phyloP scores from a whole-genome alignment of 2,797 vertebrate species.

The Oryzias sinensis region DNA sequence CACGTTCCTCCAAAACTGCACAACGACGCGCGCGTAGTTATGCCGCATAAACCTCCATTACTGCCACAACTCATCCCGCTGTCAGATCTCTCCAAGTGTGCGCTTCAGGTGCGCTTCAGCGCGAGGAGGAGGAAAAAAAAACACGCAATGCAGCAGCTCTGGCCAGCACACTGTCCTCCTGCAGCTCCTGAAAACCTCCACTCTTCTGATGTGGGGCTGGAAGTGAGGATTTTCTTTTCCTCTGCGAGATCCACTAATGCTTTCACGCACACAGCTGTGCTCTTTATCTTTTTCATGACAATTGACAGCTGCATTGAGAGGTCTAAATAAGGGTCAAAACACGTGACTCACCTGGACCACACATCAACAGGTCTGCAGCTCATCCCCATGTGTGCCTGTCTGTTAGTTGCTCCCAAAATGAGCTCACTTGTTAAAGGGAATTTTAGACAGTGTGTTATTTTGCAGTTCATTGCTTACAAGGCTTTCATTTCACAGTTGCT shows the following conservation, averaged over 20 bases:
- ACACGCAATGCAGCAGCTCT: slow-evolving; percentile 75
- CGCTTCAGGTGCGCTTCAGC: slow-evolving; percentile 62
- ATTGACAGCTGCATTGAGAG: slow-evolving; percentile 54
- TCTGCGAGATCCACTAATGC: too few relatives aligned
- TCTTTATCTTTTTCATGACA: neutral
- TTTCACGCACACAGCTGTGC: too few relatives aligned
- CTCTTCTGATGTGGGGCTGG: slow-evolving; percentile 27
- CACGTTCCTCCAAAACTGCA: slow-evolving; percentile 9
- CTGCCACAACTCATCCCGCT: slow-evolving; percentile 36
- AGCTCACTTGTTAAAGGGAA: slow-evolving; percentile 19
- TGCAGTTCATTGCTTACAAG: slow-evolving; percentile 30
- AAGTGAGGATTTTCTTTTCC: slow-evolving; percentile 3
- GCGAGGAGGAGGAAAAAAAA: slow-evolving; percentile 49
- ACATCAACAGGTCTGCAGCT: slow-evolving; percentile 64
- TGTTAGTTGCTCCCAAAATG: slow-evolving; percentile 14
- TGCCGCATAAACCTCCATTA: slow-evolving; percentile 25
- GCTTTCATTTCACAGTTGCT: slow-evolving; percentile 55
- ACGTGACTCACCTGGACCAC: slow-evolving; percentile 26
- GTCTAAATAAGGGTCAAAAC: slow-evolving; percentile 24
- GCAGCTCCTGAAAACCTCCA: slow-evolving; percentile 55
- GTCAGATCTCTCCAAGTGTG: slow-evolving; percentile 38
- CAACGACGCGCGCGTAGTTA: slow-evolving; percentile 1
- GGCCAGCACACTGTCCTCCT: slow-evolving; percentile 47
- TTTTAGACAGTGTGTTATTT: slow-evolving; percentile 23
- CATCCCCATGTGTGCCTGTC: slow-evolving; percentile 6